These are phyloP conservation scores for Osmoderma eremita DNA, from an alignment of 2,888 invertebrate species.

Conservation along the genomic window DNA sequence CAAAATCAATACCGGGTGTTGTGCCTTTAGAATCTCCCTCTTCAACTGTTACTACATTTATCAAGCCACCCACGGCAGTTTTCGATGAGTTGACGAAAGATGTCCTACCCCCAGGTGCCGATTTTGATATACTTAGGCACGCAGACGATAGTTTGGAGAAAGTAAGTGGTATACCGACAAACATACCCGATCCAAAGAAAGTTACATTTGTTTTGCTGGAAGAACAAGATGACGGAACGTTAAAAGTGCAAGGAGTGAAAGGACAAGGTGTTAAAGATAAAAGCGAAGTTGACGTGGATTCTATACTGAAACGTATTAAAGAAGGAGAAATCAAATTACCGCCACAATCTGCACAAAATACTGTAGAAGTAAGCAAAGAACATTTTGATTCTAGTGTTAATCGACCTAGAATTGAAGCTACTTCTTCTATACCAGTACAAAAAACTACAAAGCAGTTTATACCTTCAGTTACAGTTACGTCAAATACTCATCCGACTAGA, in stretches of 20 bases:
- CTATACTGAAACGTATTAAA: slow-evolving; percentile 81
- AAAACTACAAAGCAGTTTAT: slow-evolving; percentile 38
- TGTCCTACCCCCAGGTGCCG: slow-evolving; percentile 80
- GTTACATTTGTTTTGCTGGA: slow-evolving; percentile 88
- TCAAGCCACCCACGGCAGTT: slow-evolving; percentile 72
- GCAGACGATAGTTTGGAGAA: slow-evolving; percentile 79
- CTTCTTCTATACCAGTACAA: slow-evolving; percentile 19
- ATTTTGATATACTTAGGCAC: slow-evolving; percentile 84
- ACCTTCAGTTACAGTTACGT: slow-evolving; percentile 54
- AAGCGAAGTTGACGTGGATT: slow-evolving; percentile 79
- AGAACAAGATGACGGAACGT: slow-evolving; percentile 86
- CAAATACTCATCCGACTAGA: slow-evolving; percentile 57
- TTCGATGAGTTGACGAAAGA: slow-evolving; percentile 84
- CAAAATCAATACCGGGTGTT: slow-evolving; percentile 26
- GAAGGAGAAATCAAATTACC: slow-evolving; percentile 85
- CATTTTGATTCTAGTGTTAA: slow-evolving; percentile 52
- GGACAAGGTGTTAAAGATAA: slow-evolving; percentile 78
- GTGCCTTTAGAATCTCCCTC: slow-evolving; percentile 59
- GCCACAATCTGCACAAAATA: slow-evolving; percentile 63
- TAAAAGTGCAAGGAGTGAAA: slow-evolving; percentile 86
- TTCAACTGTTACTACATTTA: slow-evolving; percentile 62
- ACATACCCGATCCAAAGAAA: slow-evolving; percentile 76
- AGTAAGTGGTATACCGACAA: slow-evolving; percentile 69
- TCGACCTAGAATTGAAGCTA: slow-evolving; percentile 47
- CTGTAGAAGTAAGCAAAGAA: slow-evolving; percentile 8